Evolutionary conservation across 2,888 invertebrate genomes (phyloP).

Genomic region (Resseliella maxima): DNA sequence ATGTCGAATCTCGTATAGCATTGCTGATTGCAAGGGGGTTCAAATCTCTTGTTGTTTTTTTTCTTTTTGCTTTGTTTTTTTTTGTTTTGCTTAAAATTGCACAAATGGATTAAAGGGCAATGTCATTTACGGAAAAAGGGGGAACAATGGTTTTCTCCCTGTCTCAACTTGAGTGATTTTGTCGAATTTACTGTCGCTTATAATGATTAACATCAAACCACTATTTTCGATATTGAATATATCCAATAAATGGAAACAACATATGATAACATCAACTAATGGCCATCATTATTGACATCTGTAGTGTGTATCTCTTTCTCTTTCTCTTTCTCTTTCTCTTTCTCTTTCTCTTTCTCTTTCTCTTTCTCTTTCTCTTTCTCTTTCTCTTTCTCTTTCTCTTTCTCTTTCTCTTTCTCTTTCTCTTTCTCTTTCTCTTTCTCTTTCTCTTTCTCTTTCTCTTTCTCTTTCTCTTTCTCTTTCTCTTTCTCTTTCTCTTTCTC

Average conservation of each 20-base stretch:
- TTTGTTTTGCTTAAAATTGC: no score
- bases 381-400: no score
- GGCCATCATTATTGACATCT: constrained; percentile 49
- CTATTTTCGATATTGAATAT: not conserved
- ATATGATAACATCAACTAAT: constrained; percentile 53
- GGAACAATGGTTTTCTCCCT: not conserved
- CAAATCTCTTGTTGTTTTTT: not conserved
- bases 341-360: no score
- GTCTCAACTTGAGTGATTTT: not conserved
- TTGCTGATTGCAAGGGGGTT: not conserved
- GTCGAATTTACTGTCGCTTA: not conserved
- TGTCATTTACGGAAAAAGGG: not conserved
- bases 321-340: no score
- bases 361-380: no score
- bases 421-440: no score
- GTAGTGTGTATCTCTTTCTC: not conserved
- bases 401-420: no score
- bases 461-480: no score
- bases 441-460: no score
- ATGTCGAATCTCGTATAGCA: constrained; percentile 9
- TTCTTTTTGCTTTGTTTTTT: not conserved
- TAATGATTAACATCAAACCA: constrained; percentile 7
- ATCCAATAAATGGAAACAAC: constrained; percentile 51
- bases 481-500: no score
- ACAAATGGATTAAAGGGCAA: constrained; percentile 10